Percentiles rank a stretch among this genome's conserved stretches.
phyloP scores from a whole-genome alignment of 2,888 invertebrate species.

The Julus scandinavius region DNA sequence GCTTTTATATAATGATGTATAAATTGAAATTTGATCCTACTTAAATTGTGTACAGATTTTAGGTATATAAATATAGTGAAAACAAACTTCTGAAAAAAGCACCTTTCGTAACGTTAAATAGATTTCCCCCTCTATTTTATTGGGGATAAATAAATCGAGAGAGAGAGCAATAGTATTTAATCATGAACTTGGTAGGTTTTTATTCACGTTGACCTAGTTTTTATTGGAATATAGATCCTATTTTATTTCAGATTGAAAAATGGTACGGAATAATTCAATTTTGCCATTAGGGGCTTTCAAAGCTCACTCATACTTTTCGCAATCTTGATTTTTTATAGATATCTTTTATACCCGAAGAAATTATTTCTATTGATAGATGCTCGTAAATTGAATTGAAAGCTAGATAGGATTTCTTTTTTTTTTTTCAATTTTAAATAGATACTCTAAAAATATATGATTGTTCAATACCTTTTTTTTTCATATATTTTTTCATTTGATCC shows the following conservation, averaged over 20 bases:
- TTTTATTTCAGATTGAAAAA: constrained; percentile 33
- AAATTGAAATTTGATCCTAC: too few species aligned
- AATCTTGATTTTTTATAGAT: constrained; percentile 9
- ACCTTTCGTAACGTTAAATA: too few species aligned
- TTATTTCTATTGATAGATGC: constrained; percentile 33
- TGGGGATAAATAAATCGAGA: background rate
- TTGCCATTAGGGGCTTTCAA: constrained; percentile 33
- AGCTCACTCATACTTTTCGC: constrained; percentile 14
- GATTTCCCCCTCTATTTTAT: background rate
- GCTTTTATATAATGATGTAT: too few species aligned
- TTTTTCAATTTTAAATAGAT: constrained; percentile 10
- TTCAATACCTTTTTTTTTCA: background rate
- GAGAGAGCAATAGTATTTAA: constrained; percentile 5
- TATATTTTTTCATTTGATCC: background rate
- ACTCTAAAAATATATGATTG: constrained; percentile 28
- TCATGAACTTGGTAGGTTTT: constrained; percentile 18
- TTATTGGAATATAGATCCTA: constrained; percentile 33
- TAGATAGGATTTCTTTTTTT: constrained; percentile 26
- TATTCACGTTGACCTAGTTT: constrained; percentile 14
- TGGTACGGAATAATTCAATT: constrained; percentile 23
- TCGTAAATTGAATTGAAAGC: constrained; percentile 33
- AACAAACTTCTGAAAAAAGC: too few species aligned
- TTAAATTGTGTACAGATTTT: too few species aligned
- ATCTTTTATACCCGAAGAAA: constrained; percentile 6
- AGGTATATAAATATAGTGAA: too few species aligned